phyloP scores from a whole-genome alignment of 2,888 invertebrate genomes.

The Congeria kusceri region DNA sequence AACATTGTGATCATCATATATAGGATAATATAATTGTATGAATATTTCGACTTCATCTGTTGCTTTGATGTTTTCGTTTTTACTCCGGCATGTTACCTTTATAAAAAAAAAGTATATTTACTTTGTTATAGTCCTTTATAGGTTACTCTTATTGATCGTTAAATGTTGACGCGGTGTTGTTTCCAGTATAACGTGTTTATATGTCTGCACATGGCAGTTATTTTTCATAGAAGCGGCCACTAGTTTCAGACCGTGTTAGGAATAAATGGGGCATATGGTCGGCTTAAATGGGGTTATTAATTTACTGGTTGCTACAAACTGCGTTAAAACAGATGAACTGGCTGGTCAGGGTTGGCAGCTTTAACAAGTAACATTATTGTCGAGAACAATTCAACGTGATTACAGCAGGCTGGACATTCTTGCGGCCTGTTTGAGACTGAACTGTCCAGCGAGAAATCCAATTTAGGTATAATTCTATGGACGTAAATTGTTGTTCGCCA shows the following conservation, averaged over 20 bases:
- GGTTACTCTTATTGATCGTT: too few species aligned
- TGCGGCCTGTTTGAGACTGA: slow-evolving; percentile 9
- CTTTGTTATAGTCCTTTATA: too few species aligned
- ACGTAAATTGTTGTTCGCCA: slow-evolving; percentile 38
- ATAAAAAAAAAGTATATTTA: too few species aligned
- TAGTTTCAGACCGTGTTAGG: neutral
- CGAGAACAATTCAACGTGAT: slow-evolving; percentile 44
- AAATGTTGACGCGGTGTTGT: too few species aligned
- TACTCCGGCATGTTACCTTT: too few species aligned
- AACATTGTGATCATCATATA: too few species aligned
- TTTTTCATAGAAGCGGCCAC: neutral
- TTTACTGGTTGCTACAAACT: slow-evolving; percentile 27
- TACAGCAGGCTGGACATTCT: slow-evolving; percentile 35
- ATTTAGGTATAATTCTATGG: slow-evolving; percentile 45
- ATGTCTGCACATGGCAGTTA: too few species aligned
- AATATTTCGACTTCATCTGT: too few species aligned
- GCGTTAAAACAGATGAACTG: slow-evolving; percentile 59
- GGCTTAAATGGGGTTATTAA: slow-evolving; percentile 32
- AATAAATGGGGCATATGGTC: slow-evolving; percentile 44
- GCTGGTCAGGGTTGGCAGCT: slow-evolving; percentile 36
- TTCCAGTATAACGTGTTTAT: too few species aligned
- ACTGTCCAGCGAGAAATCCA: slow-evolving; percentile 52
- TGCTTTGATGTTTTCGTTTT: too few species aligned
- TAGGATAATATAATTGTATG: too few species aligned
- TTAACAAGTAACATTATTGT: slow-evolving; percentile 49